These are phyloP conservation scores for Polymixis flavicincta DNA, from an alignment of 2,888 invertebrate genomes.

Conservation along the genomic window DNA sequence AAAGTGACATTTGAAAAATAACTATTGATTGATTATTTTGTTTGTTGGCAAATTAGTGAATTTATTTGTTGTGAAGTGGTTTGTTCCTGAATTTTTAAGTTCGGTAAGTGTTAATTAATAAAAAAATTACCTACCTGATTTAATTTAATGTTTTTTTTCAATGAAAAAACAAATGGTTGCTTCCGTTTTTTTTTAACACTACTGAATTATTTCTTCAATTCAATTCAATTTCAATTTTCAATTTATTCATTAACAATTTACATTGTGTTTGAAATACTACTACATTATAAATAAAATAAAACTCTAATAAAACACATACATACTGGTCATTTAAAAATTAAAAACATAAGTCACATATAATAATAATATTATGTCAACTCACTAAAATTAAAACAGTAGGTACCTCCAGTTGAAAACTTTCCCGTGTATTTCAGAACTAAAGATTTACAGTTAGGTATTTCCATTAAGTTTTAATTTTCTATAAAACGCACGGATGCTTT, in stretches of 20 bases:
- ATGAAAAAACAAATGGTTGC: neutral
- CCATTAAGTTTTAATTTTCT: too few species aligned
- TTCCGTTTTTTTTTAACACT: neutral
- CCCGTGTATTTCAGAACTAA: neutral
- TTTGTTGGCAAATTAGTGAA: slow-evolving; percentile 4
- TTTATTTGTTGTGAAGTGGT: slow-evolving; percentile 25
- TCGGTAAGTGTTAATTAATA: slow-evolving; percentile 22
- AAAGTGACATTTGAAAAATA: slow-evolving; percentile 28
- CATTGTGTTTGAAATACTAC: too few species aligned
- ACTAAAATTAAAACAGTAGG: too few species aligned
- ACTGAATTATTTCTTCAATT: neutral
- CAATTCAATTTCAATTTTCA: too few species aligned
- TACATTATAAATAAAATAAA: too few species aligned
- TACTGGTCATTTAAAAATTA: too few species aligned
- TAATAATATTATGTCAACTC: too few species aligned
- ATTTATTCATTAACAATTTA: too few species aligned
- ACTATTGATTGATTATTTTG: neutral
- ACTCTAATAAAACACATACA: too few species aligned
- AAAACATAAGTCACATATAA: too few species aligned
- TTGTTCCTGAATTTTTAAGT: slow-evolving; percentile 1
- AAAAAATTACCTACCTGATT: neutral
- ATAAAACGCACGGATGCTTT: neutral
- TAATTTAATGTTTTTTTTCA: neutral
- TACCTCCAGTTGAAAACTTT: slow-evolving; percentile 1
- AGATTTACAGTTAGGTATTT: too few species aligned